Evolutionary conservation across 1,140 invertebrate species (phyloP), one percentile per base, ranked within the genome.

Genomic region (Drosophila pseudoobscura): DNA sequence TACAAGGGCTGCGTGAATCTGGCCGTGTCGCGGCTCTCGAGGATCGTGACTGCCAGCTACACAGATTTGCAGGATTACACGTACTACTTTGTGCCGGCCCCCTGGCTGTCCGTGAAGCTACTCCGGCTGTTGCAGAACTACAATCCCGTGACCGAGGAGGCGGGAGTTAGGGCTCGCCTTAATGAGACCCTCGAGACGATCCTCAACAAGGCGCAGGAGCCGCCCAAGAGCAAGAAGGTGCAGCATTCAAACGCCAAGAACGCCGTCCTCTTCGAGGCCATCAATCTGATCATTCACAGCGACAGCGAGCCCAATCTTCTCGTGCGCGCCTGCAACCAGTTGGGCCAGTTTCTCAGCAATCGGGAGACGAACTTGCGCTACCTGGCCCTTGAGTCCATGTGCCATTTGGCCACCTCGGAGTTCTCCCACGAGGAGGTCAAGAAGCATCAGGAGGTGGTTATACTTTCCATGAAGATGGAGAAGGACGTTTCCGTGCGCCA

Each of bases 211-310:
- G 99, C 98, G 22, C 98, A 99, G 92, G 99, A 99, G 91, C 98
- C 99, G 57, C 98, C 98, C 35, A 99, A 99, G 92, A 99, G 99
- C 24, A 99, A 99, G 93, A 99, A 99, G 93, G 98, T 99, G 50
- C 99, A 99, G 93, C 99, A 99, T 93, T 99, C 98, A 26, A 99
- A 99, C 94, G 99, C 99, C 41, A 99, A 99, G 92, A 99, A 99
- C 94, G 98, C 99, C 46, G 98, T 99, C 15, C 93, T 99, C 2
- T 99, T 99, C 93, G 99, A 99, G 93, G 99, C 99, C 17, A 99
- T 99, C 90, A 99, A 98, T 93, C 94, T 99, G 64, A 99, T 99
- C 83, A 99, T 99, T 88, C 99, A 99, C 91, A 99, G 99, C 93
- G 99, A 99, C 80, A 95, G 97, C 93, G 99, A 99, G 92, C 97